Evolutionary conservation across 2,113 vertebrate genomes (phyloP).

Genomic region (Struthio camelus): DNA sequence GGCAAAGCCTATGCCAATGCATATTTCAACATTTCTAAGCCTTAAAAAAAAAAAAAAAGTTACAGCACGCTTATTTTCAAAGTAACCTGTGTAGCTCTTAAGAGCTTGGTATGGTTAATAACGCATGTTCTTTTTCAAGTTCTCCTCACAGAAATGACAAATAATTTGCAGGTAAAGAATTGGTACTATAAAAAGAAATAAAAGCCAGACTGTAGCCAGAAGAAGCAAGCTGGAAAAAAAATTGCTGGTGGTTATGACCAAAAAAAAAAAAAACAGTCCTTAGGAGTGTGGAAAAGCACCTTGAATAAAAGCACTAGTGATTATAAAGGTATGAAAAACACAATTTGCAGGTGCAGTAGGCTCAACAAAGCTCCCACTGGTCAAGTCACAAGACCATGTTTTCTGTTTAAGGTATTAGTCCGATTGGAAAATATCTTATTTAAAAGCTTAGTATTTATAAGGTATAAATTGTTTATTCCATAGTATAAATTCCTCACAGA

Average conservation of each 20-base stretch:
- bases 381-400: neutral
- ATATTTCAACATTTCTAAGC: constrained; percentile 33
- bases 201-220: constrained; percentile 8
- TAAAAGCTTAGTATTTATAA: neutral
- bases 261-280: rapidly evolving
- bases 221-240: neutral
- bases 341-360: neutral
- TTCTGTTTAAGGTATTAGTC: neutral
- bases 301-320: neutral
- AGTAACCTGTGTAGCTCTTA: constrained; percentile 53
- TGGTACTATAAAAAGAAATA: constrained; percentile 61
- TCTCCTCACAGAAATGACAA: constrained; percentile 58
- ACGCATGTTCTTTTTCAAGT: constrained; percentile 52
- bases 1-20: neutral
- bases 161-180: constrained; percentile 66
- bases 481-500: neutral
- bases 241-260: neutral
- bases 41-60: constrained; percentile 52
- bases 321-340: neutral
- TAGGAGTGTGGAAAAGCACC: neutral
- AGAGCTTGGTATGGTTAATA: constrained; percentile 67
- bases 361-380: neutral
- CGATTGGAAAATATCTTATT: neutral
- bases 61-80: constrained; percentile 16
- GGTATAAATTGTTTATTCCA: neutral